phyloP scores from a whole-genome alignment of 2,888 invertebrate genomes.

The Apamea epomidion region DNA sequence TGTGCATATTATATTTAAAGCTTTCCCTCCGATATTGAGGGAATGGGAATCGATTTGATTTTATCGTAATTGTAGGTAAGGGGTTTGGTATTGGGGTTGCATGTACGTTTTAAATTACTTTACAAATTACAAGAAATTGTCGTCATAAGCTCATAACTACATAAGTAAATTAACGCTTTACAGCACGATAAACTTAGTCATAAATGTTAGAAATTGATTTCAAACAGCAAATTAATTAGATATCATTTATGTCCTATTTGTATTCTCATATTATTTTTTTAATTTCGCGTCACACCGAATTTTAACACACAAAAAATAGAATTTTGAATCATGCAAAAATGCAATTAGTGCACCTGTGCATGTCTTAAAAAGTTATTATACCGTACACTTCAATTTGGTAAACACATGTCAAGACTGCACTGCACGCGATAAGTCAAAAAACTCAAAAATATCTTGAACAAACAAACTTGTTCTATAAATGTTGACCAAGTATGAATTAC shows the following conservation, averaged over 20 bases:
- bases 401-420: neutral
- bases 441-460: neutral
- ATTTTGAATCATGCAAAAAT: slow-evolving; percentile 3
- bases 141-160: neutral
- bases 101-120: slow-evolving; percentile 15
- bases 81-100: slow-evolving; percentile 1
- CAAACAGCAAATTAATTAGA: neutral
- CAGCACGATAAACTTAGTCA: neutral
- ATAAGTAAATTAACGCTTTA: neutral
- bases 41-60: slow-evolving; percentile 6
- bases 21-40: slow-evolving; percentile 11
- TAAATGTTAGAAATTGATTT: neutral
- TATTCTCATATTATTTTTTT: neutral
- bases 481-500: too few species aligned
- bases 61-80: neutral
- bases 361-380: slow-evolving; percentile 9
- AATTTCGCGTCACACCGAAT: neutral
- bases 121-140: neutral
- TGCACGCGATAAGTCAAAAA: slow-evolving; percentile 21
- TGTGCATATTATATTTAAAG: neutral
- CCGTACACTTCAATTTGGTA: slow-evolving; percentile 20
- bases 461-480: too few species aligned
- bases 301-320: neutral
- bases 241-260: neutral
- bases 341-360: slow-evolving; percentile 30